Conservation (phyloP, 2,888 invertebrate genomes). For the Tenthredo scrophulariae region DNA sequence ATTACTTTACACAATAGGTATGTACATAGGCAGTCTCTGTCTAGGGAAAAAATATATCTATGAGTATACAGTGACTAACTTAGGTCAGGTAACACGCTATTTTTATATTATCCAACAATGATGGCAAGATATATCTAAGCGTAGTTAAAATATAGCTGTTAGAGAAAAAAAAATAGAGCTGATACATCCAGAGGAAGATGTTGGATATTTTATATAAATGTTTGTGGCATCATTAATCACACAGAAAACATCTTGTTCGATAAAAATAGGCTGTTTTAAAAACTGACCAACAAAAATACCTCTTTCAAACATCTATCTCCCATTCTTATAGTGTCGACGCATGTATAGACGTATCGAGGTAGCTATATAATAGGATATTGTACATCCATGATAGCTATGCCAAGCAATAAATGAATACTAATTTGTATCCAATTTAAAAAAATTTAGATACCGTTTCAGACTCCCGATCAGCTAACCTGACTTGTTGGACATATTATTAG, state of each 20-base stretch:
- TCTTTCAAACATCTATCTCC: neutral
- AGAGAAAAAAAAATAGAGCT: neutral
- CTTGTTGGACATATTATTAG: conserved; percentile 8
- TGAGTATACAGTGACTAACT: conserved; percentile 49
- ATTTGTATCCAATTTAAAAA: neutral
- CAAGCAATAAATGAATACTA: neutral
- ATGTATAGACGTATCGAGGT: neutral
- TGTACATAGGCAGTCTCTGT: neutral
- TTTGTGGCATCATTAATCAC: neutral
- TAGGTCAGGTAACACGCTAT: conserved; percentile 71
- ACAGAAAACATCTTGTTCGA: conserved; percentile 21
- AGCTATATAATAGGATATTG: conserved; percentile 5
- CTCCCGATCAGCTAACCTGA: neutral
- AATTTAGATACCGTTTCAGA: neutral
- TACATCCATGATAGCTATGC: neutral
- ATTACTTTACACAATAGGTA: conserved; percentile 40
- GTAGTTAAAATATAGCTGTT: conserved; percentile 63
- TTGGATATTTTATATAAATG: conserved; percentile 7
- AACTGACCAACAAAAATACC: conserved; percentile 5
- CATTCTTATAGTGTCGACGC: neutral
- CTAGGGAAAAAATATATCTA: neutral
- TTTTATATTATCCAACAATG: conserved; percentile 74
- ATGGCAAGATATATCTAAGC: conserved; percentile 68
- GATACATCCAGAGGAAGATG: neutral
- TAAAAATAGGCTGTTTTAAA: neutral